A percentile compares a stretch with the other conserved stretches of the same genome.
Evolutionary conservation across 2,888 invertebrate genomes (phyloP).

Genomic region (Argyra leucocephala): DNA sequence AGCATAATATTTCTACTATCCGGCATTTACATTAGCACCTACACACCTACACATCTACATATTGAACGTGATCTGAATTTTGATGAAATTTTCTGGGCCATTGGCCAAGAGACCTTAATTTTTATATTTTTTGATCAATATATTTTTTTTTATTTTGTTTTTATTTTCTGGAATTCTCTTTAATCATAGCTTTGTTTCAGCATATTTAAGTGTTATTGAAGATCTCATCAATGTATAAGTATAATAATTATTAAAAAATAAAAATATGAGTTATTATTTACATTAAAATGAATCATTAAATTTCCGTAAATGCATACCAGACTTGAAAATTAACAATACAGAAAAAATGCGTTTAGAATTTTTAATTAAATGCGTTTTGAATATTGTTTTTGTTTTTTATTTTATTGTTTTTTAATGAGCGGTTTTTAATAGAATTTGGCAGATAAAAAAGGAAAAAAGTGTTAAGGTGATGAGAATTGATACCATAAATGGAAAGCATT

Average conservation of each 20-base stretch:
- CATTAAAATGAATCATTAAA: neutral
- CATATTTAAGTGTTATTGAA: too few species aligned
- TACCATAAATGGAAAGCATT: too few species aligned
- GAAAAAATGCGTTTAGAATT: neutral
- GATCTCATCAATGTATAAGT: neutral
- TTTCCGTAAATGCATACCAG: constrained; percentile 4
- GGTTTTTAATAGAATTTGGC: neutral
- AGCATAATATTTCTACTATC: neutral
- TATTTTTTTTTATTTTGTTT: neutral
- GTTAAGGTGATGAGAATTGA: neutral
- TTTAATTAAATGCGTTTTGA: neutral
- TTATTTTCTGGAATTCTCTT: neutral
- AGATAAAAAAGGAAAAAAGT: neutral
- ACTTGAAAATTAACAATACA: neutral
- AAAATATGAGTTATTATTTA: neutral
- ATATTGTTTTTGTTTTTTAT: neutral
- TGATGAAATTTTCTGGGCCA: neutral
- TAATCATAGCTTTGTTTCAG: neutral
- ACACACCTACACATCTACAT: neutral
- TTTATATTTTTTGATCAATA: neutral
- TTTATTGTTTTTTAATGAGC: too few species aligned
- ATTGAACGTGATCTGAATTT: neutral
- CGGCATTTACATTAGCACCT: neutral
- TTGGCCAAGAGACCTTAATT: neutral
- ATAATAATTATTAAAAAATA: neutral